Evolutionary conservation across 2,888 invertebrate species (phyloP).

Genomic region (Odontothrips loti): DNA sequence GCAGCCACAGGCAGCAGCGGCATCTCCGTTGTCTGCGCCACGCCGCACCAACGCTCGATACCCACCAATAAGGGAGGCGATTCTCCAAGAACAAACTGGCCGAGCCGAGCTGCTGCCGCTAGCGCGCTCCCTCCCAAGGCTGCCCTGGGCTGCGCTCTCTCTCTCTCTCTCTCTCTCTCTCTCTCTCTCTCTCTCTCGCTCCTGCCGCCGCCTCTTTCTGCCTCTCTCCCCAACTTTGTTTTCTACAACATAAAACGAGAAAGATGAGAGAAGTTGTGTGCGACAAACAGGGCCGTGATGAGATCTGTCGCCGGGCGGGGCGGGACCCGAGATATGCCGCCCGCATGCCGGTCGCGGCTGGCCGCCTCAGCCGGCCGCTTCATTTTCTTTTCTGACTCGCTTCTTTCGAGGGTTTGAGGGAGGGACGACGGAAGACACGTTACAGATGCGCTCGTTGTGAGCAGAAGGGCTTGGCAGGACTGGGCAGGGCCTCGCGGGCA

Average conservation of each 20-base stretch:
- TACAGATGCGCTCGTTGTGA: no score
- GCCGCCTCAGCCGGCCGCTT: neutral
- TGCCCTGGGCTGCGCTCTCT: neutral
- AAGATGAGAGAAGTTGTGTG: slow-evolving; percentile 25
- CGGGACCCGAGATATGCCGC: neutral
- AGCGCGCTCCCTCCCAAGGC: neutral
- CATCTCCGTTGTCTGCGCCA: neutral
- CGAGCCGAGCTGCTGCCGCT: neutral
- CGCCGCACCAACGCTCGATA: neutral
- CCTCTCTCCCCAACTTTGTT: slow-evolving; percentile 17
- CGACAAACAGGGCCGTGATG: slow-evolving; percentile 14
- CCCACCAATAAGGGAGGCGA: slow-evolving; percentile 10
- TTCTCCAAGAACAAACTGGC: slow-evolving; percentile 20
- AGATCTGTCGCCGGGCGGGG: slow-evolving; percentile 10
- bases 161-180: neutral
- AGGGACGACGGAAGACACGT: no score
- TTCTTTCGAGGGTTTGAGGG: no score
- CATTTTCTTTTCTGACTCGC: no score
- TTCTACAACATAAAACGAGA: slow-evolving; percentile 25
- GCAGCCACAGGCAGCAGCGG: neutral
- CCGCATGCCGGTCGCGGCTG: neutral
- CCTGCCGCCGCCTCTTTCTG: neutral
- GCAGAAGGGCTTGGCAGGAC: no score
- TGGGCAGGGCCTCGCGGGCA: no score
- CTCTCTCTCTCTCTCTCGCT: neutral